phyloP scores from a whole-genome alignment of 2,113 vertebrate genomes.

The Coptodon rendalli region DNA sequence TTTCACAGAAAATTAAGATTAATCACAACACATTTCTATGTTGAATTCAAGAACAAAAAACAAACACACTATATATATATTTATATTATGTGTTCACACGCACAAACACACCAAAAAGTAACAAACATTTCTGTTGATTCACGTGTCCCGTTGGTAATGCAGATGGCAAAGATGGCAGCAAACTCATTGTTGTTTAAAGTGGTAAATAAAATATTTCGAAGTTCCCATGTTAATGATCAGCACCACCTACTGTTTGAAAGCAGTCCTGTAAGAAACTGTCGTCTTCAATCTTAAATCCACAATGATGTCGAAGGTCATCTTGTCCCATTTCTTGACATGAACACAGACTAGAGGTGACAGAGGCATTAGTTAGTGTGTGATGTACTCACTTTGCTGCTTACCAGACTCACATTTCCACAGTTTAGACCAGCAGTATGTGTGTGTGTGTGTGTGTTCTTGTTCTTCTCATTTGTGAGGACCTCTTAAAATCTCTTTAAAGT shows the following conservation, averaged over 20 bases:
- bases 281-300: neutral
- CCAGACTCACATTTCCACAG: neutral
- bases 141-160: neutral
- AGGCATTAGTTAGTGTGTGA: neutral
- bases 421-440: neutral
- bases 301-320: neutral
- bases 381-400: neutral
- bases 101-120: fast-evolving
- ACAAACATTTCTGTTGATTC: neutral
- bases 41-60: neutral
- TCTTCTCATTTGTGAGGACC: conserved; percentile 11
- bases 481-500: neutral
- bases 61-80: neutral
- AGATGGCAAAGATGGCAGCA: neutral
- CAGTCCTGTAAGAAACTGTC: neutral
- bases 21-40: neutral
- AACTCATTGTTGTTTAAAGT: neutral
- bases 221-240: neutral
- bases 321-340: neutral
- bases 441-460: neutral
- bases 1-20: neutral
- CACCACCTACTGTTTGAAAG: neutral
- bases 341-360: neutral
- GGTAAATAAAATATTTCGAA: neutral
- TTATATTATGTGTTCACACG: fast-evolving